Evolutionary conservation across 2,797 vertebrate species (phyloP).

Genomic region (Chelonia mydas): DNA sequence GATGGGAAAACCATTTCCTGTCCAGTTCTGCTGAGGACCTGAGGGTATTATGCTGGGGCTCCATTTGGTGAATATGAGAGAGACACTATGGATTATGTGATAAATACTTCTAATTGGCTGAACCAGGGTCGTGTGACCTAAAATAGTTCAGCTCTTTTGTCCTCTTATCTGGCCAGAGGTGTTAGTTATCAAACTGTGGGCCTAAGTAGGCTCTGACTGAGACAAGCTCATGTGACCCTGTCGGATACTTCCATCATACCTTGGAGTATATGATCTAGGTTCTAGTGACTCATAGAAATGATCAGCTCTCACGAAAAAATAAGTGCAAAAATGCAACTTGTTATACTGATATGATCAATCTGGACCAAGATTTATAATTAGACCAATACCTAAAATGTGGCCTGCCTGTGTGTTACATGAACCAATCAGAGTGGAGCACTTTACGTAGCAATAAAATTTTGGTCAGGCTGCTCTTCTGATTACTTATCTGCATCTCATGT

Average conservation of each 20-base stretch:
- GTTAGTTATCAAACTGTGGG: neutral
- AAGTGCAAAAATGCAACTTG: neutral
- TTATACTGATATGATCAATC: slow-evolving; percentile 29
- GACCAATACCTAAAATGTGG: neutral
- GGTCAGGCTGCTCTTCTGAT: neutral
- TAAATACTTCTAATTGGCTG: neutral
- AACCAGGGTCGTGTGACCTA: neutral
- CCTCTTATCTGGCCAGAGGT: neutral
- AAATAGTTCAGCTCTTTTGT: neutral
- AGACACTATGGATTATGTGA: neutral
- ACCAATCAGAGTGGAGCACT: neutral
- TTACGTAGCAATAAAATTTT: neutral
- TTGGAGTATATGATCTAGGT: slow-evolving; percentile 9
- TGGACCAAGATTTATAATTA: neutral
- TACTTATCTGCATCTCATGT: neutral
- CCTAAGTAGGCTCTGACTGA: too few relatives aligned
- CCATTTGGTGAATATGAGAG: neutral
- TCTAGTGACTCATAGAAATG: neutral
- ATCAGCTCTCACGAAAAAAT: neutral
- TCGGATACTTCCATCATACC: neutral
- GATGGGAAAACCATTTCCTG: too few relatives aligned
- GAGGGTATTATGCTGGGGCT: too few relatives aligned
- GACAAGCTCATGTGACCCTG: neutral
- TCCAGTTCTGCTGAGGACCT: too few relatives aligned
- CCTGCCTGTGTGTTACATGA: neutral